Evolutionary conservation across 2,888 invertebrate species (phyloP), one percentile per base, ranked within the genome.

Genomic region (Yponomeuta evonymella): DNA sequence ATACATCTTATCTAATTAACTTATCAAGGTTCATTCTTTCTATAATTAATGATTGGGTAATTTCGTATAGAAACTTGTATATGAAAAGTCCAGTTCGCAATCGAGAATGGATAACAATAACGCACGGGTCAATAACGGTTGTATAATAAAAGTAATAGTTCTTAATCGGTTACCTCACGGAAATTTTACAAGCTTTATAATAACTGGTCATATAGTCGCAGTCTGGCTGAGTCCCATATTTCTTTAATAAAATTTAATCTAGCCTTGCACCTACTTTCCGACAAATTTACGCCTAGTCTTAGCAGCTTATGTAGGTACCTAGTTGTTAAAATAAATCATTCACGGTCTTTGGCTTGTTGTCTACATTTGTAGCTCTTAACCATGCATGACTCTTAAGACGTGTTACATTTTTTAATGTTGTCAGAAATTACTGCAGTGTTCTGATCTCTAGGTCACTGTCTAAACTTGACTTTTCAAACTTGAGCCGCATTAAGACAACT

Each of bases 81-180:
- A 58, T 58, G 12, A 58, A 58, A 58, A 58, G 51, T 58, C 51
- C 51, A 1, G 15, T 58, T 58, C 15, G 15, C 51, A 58, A 58
- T 58, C 51, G 51, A 58, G 43, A 43, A 43, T 43, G 43, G 43
- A 43, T 43, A 8, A 43, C 51, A 71, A 72, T 72, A 69, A 67
- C 64, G 72, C 73, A 72, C 74, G 75, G 77, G 75, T 76, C 75
- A 73, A 74, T 73, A 71, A 73, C 73, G 72, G 72, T 73, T 75
- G 73, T 73, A 75, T 74, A 76, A 77, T 74, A 72, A 73, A 67
- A 77, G 51, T 77, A 73, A 73, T 72, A 73, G 33, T 67, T 74
- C 51, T 58, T 73, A 77, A 77, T 78, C 73, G 77, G 73, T 78
- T 75, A 74, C 73, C 67, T 77, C 78, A 79, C 79, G 78, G 77